A percentile compares a stretch with the other conserved stretches of the same genome.
phyloP scores from a whole-genome alignment of 1,140 invertebrate genomes.

The Diorhabda carinulata region DNA sequence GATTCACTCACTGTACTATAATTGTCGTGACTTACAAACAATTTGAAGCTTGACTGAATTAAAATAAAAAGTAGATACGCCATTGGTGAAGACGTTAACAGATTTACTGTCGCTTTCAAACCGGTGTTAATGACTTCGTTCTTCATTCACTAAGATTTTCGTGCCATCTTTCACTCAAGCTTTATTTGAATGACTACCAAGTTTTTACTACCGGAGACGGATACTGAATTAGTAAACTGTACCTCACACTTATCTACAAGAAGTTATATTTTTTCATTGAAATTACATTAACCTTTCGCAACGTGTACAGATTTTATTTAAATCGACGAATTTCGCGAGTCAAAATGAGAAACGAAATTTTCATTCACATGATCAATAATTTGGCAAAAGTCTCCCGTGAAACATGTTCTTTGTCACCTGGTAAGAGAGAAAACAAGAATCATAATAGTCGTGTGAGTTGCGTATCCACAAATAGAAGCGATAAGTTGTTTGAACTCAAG shows the following conservation, averaged over 20 bases:
- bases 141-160: slow-evolving; percentile 15
- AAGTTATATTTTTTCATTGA: too few relatives aligned
- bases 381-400: too few relatives aligned
- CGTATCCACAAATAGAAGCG: slow-evolving; percentile 16
- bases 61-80: slow-evolving; percentile 7
- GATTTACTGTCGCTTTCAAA: slow-evolving; percentile 17
- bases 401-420: slow-evolving; percentile 10
- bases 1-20: too few relatives aligned
- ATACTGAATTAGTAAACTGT: too few relatives aligned
- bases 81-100: slow-evolving; percentile 13
- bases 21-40: too few relatives aligned
- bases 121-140: slow-evolving; percentile 13
- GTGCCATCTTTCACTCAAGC: neutral
- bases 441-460: slow-evolving; percentile 11
- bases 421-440: slow-evolving; percentile 5
- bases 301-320: too few relatives aligned
- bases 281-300: too few relatives aligned
- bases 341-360: too few relatives aligned
- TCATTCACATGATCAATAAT: too few relatives aligned
- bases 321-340: too few relatives aligned
- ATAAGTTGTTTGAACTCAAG: slow-evolving; percentile 16
- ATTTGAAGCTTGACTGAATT: neutral
- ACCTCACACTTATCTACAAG: too few relatives aligned
- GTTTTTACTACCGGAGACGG: too few relatives aligned
- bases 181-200: neutral